phyloP scores from a whole-genome alignment of 2,888 invertebrate species.

The Zootermopsis nevadensis region DNA sequence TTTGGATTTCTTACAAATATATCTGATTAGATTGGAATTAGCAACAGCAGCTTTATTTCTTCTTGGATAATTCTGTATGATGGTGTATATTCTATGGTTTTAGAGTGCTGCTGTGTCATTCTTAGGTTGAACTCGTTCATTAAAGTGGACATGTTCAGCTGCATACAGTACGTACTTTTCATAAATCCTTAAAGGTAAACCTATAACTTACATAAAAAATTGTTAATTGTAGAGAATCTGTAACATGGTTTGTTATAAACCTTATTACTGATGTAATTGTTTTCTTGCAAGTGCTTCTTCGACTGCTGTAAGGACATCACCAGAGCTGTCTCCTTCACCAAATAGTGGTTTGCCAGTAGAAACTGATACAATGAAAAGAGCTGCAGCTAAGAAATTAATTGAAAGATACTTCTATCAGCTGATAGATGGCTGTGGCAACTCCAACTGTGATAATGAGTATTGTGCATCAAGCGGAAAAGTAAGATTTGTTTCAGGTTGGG shows the following conservation, averaged over 20 bases:
- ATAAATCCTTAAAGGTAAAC: constrained; percentile 30
- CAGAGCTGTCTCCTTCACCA: constrained; percentile 46
- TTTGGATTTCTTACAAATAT: constrained; percentile 8
- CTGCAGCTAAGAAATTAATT: constrained; percentile 83
- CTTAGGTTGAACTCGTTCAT: constrained; percentile 24
- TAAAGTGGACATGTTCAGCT: constrained; percentile 32
- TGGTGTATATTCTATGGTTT: constrained; percentile 19
- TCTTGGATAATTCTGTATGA: constrained; percentile 2
- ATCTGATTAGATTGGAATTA: constrained; percentile 7
- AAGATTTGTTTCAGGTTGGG: constrained; percentile 55
- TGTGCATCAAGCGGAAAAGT: constrained; percentile 93
- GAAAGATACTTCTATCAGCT: constrained; percentile 94
- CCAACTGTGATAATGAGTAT: constrained; percentile 84
- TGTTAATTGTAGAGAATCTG: constrained; percentile 2
- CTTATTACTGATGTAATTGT: background rate
- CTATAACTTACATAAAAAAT: constrained; percentile 3
- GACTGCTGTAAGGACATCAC: constrained; percentile 48
- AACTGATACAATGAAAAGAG: constrained; percentile 64
- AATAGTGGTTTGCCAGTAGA: constrained; percentile 48
- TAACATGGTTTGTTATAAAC: background rate
- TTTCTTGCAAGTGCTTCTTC: constrained; percentile 41
- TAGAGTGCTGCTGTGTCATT: constrained; percentile 37
- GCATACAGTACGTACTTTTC: constrained; percentile 16
- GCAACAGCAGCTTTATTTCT: constrained; percentile 8
- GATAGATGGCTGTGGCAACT: constrained; percentile 91